A percentile compares a stretch with the other conserved stretches of the same genome.
Evolutionary conservation across 2,888 invertebrate species (phyloP).

Genomic region (Pelosia muscerda): DNA sequence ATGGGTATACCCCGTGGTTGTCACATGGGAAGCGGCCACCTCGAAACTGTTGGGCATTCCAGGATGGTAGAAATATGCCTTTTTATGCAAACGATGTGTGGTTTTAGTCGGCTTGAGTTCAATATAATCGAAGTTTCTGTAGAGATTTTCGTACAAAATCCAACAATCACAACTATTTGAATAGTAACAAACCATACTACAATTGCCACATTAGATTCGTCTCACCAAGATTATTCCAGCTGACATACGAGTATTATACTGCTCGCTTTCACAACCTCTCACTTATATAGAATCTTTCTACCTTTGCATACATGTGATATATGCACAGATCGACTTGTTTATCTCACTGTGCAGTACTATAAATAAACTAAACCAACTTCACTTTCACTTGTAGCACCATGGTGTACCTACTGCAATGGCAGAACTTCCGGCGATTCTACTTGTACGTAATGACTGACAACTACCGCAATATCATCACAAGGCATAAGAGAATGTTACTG

Average conservation of each 20-base stretch:
- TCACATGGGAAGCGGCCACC: too few species aligned
- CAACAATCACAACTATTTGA: too few species aligned
- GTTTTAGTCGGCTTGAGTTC: too few species aligned
- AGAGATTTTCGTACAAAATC: too few species aligned
- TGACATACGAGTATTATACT: background rate
- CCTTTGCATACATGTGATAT: background rate
- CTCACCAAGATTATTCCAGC: background rate
- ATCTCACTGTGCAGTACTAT: background rate
- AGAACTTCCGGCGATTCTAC: conserved; percentile 95
- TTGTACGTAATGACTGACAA: conserved; percentile 97
- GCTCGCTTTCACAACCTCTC: background rate
- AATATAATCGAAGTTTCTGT: too few species aligned
- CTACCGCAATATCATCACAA: conserved; percentile 94
- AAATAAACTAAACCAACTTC: background rate
- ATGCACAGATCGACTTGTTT: background rate
- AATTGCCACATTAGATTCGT: background rate
- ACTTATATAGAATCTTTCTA: background rate
- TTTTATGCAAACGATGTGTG: too few species aligned
- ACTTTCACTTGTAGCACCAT: conserved; percentile 88
- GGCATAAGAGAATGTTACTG: conserved; percentile 92
- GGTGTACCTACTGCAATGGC: conserved; percentile 94
- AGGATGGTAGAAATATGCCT: too few species aligned
- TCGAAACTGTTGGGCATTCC: too few species aligned
- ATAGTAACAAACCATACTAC: background rate
- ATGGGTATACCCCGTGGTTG: too few species aligned